Percentiles rank a stretch among this genome's conserved stretches.
These are phyloP conservation scores for Pristiophorus japonicus DNA, from an alignment of 2,113 vertebrate genomes.

Conservation along the genomic window DNA sequence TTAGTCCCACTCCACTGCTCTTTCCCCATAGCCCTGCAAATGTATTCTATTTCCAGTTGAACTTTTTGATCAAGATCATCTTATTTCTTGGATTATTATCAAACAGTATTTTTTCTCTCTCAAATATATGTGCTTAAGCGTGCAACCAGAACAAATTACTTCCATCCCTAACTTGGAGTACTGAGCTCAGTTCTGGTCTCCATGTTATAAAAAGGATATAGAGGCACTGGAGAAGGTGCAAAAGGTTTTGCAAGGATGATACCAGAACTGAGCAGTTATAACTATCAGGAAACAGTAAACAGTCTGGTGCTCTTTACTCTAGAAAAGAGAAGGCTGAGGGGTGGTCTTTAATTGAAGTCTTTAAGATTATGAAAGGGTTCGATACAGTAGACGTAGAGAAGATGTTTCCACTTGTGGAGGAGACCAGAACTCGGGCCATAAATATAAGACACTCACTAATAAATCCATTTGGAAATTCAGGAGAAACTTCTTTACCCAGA, in stretches of 20 bases:
- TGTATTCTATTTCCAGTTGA: background rate
- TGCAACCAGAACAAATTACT: background rate
- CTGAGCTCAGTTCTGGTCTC: background rate
- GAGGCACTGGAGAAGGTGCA: background rate
- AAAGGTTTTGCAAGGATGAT: background rate
- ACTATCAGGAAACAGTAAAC: background rate
- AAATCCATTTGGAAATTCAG: background rate
- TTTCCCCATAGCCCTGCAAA: background rate
- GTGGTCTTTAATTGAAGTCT: no score
- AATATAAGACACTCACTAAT: background rate
- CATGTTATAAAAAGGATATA: background rate
- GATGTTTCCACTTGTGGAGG: background rate
- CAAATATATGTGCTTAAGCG: background rate
- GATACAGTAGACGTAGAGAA: background rate
- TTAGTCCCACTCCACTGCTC: background rate
- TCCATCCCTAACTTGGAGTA: background rate
- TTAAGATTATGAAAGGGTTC: background rate
- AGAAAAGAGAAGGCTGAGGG: background rate
- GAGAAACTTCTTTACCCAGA: background rate
- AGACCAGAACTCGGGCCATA: background rate
- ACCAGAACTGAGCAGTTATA: background rate
- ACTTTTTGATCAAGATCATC: background rate
- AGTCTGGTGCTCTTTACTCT: background rate
- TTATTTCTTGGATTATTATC: conserved; percentile 13
- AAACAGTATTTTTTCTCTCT: background rate